Base-by-base conservation (phyloP, 1,140 invertebrate species). In the Drosophila pruinosa region DNA sequence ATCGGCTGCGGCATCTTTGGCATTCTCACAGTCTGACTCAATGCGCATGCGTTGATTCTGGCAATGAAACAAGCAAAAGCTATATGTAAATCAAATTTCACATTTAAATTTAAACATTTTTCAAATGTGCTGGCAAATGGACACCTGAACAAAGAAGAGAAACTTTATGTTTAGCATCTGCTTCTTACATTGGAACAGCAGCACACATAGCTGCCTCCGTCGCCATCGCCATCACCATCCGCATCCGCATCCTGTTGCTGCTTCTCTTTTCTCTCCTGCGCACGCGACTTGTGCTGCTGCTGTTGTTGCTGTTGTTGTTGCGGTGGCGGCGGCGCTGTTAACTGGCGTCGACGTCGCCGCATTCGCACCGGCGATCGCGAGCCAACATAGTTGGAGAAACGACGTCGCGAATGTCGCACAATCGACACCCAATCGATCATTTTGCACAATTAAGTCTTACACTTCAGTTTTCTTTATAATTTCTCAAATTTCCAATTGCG, bases 341-440 rank as follows among this genome's bases (percentile, higher is more conserved):
- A 22, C 15, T 90, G 89, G 10, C 93, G 92, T 65, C 93, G 89
- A 54, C 93, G 91, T 73, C 93, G 93, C 73, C 94, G 92, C 65
- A 95, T 93, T 91, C 94, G 94, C 43, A 92, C 92, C 6, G 94
- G 94, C 34, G 94, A 93, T 31, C 90, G 85, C 8, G 93, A 92
- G 82, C 94, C 94, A 89, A 95, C 93, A 85, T 95, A 95, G 90
- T 94, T 95, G 61, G 94, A 95, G 89, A 96, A 95, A 24, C 95
- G 92, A 28, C 95, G 93, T 21, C 94, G 91, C 34, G 95, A 95
- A 77, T 95, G 94, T 53, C 95, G 93, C 24, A 95, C 94, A 61
- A 96, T 95, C 63, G 94, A 95, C 63, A 96, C 95, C 95, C 95
- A 96, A 92, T 96, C 95, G 76, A 96, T 96, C 95, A 96, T 96